A percentile compares a stretch with the other conserved stretches of the same genome.
Evolutionary conservation across 2,888 invertebrate species (phyloP).

Genomic region (Callimorpha dominula): DNA sequence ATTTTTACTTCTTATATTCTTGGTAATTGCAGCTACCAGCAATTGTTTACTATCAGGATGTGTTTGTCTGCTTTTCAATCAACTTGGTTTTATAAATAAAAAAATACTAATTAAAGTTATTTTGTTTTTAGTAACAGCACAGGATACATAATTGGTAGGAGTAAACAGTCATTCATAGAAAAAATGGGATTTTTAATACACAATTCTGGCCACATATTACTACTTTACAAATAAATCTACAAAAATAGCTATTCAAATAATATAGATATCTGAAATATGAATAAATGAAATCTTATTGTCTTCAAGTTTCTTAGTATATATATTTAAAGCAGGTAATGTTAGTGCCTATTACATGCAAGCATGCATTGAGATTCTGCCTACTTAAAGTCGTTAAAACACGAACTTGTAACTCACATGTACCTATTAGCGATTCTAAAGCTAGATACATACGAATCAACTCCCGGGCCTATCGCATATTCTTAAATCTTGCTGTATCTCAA

Average conservation of each 20-base stretch:
- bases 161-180: too few relatives aligned
- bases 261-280: too few relatives aligned
- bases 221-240: too few relatives aligned
- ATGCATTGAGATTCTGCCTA: conserved; percentile 14
- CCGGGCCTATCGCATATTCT: conserved; percentile 62
- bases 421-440: conserved; percentile 48
- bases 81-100: neutral
- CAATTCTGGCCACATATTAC: too few relatives aligned
- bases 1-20: neutral
- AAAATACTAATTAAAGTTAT: neutral
- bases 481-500: conserved; percentile 66
- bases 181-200: too few relatives aligned
- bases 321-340: neutral
- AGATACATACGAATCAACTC: conserved; percentile 53
- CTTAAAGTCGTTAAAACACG: conserved; percentile 41
- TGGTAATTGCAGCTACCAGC: neutral
- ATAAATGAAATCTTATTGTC: neutral
- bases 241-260: too few relatives aligned
- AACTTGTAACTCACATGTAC: conserved; percentile 42
- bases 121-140: too few relatives aligned
- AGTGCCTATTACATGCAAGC: neutral
- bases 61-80: too few relatives aligned
- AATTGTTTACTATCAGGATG: neutral
- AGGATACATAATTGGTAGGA: too few relatives aligned
- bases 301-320: neutral